Percentiles rank a stretch among this genome's conserved stretches.
Evolutionary conservation across 2,888 invertebrate genomes (phyloP).

Genomic region (Phengaris alcon): DNA sequence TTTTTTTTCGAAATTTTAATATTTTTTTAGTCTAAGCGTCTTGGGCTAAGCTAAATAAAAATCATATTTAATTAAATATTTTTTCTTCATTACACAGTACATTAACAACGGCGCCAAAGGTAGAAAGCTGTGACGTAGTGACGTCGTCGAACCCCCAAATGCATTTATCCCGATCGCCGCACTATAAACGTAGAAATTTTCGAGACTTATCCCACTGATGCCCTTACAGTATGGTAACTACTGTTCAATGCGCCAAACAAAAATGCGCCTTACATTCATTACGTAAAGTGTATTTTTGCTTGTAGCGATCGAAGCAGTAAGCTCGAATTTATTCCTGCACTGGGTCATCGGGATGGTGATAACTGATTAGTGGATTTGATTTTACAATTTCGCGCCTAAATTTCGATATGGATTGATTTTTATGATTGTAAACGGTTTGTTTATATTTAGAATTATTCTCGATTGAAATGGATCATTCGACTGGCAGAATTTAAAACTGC

Average conservation of each 20-base stretch:
- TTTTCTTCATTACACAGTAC: no score
- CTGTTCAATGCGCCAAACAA: not conserved
- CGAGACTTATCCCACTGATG: slow-evolving; percentile 11
- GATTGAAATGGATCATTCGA: not conserved
- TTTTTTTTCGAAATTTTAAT: no score
- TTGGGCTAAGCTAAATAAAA: no score
- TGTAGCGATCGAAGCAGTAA: not conserved
- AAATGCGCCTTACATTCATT: not conserved
- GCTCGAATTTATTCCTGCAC: not conserved
- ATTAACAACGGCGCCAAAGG: not conserved
- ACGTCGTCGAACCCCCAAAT: not conserved
- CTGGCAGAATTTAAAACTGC: not conserved
- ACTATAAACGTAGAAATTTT: slow-evolving; percentile 22
- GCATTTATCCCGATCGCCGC: not conserved
- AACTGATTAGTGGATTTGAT: slow-evolving; percentile 10
- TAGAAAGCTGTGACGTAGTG: slow-evolving; percentile 1
- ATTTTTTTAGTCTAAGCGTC: no score
- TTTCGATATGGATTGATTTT: not conserved
- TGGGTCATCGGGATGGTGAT: slow-evolving; percentile 18
- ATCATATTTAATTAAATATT: no score
- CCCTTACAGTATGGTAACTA: not conserved
- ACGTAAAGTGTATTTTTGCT: not conserved
- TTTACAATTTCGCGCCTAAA: not conserved
- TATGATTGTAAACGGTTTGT: slow-evolving; percentile 3
- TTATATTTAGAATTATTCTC: not conserved